Percentiles rank a stretch among this genome's conserved stretches.
phyloP scores from a whole-genome alignment of 2,113 vertebrate species.

The Setophaga kirtlandii region DNA sequence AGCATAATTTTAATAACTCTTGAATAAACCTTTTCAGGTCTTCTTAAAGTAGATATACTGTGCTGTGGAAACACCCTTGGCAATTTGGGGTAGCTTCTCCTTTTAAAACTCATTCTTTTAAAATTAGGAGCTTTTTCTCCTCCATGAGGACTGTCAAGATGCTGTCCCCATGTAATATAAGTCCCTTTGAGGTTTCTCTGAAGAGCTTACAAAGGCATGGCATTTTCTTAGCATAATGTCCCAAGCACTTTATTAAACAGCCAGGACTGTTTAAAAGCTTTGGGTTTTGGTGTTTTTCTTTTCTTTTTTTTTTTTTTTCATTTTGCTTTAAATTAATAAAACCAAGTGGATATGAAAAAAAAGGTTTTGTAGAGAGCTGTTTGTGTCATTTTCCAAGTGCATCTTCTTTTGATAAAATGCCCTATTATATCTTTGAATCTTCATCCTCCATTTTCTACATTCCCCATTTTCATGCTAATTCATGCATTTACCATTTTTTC shows the following conservation, averaged over 20 bases:
- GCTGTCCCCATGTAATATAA: neutral
- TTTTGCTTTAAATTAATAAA: neutral
- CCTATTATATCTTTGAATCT: neutral
- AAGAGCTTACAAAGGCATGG: neutral
- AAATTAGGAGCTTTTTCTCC: neutral
- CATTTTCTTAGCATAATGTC: neutral
- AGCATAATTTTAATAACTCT: neutral
- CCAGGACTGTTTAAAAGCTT: neutral
- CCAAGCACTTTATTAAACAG: neutral
- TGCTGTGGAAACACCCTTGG: neutral
- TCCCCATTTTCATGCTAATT: neutral
- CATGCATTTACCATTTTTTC: neutral
- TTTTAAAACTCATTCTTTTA: neutral
- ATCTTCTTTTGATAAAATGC: neutral
- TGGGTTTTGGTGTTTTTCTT: no score
- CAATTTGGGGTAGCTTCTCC: neutral
- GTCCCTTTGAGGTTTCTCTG: neutral
- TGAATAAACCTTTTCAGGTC: neutral
- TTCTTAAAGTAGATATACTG: neutral
- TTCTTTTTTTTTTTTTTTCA: no score
- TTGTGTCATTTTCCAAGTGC: neutral
- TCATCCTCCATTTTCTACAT: neutral
- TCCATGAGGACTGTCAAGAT: neutral
- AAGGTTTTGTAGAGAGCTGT: neutral
- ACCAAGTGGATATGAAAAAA: neutral